phyloP scores from a whole-genome alignment of 2,888 invertebrate genomes.

The Pseudanteris insignis region DNA sequence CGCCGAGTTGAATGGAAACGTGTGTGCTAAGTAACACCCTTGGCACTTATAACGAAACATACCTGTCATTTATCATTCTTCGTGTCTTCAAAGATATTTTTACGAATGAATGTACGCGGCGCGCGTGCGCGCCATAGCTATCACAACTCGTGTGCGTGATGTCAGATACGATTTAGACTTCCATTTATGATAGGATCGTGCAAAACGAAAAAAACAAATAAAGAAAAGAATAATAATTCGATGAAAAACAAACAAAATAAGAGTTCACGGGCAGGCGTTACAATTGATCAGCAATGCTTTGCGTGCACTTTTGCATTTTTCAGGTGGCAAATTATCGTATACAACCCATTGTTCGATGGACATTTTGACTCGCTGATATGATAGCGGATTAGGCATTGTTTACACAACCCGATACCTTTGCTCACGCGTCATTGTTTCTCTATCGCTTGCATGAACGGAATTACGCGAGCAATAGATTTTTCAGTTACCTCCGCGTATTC shows the following conservation, averaged over 20 bases:
- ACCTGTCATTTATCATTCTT: constrained; percentile 43
- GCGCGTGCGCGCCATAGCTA: constrained; percentile 28
- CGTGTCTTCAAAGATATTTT: constrained; percentile 44
- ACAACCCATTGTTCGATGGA: constrained; percentile 36
- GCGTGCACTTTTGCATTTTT: constrained; percentile 36
- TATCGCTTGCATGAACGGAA: constrained; percentile 4
- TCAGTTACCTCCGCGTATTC: no score
- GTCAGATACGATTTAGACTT: constrained; percentile 45
- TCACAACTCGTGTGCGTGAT: constrained; percentile 34
- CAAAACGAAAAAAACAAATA: no score
- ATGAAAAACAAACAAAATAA: no score
- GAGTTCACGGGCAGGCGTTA: constrained; percentile 36
- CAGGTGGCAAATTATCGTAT: constrained; percentile 32
- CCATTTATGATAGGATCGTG: constrained; percentile 40
- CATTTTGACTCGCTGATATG: constrained; percentile 23
- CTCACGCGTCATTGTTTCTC: constrained; percentile 22
- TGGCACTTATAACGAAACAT: constrained; percentile 43
- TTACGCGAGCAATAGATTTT: constrained; percentile 11
- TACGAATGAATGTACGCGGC: constrained; percentile 37
- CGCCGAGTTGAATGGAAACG: no score
- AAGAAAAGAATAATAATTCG: no score
- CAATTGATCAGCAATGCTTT: constrained; percentile 34
- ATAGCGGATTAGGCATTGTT: constrained; percentile 32
- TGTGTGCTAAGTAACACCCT: constrained; percentile 54
- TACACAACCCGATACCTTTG: constrained; percentile 22